A percentile compares a stretch with the other conserved stretches of the same genome.
Evolutionary conservation across 64 coral and sea anemone species (phyloP).

Genomic region (Trachythela sp.): DNA sequence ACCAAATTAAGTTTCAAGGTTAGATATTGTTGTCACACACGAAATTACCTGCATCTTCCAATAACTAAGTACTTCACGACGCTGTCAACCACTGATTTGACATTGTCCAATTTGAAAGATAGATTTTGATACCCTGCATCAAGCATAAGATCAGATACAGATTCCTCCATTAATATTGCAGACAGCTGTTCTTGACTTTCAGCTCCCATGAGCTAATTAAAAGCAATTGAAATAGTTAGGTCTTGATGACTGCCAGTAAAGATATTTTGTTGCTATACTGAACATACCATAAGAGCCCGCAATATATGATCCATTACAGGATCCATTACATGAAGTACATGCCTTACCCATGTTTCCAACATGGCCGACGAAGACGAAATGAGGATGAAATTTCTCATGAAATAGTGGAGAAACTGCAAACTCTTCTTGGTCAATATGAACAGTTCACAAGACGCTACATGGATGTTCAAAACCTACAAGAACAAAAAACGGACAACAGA

Average conservation of each 20-base stretch:
- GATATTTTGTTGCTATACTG: too few relatives aligned
- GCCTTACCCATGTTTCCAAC: not conserved
- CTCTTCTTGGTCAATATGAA: too few relatives aligned
- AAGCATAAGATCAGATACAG: not conserved
- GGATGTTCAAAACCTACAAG: too few relatives aligned
- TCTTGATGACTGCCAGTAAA: too few relatives aligned
- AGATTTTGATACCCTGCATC: not conserved
- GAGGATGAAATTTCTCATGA: too few relatives aligned
- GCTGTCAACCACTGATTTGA: not conserved
- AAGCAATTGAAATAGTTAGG: too few relatives aligned
- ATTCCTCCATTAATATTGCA: not conserved
- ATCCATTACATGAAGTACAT: not conserved
- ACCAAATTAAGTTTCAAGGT: not conserved
- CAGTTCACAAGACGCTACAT: too few relatives aligned
- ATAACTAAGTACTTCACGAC: not conserved
- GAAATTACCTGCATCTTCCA: not conserved
- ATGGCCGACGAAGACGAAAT: constrained; percentile 8
- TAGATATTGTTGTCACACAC: not conserved
- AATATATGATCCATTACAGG: not conserved
- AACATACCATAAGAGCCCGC: not conserved
- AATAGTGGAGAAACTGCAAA: too few relatives aligned
- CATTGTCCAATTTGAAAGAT: not conserved
- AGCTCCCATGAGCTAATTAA: not conserved
- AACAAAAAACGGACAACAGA: too few relatives aligned
- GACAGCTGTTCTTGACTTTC: not conserved